These are phyloP conservation scores for Ispidina lecontei DNA, from an alignment of 2,797 vertebrate species.

Conservation along the genomic window DNA sequence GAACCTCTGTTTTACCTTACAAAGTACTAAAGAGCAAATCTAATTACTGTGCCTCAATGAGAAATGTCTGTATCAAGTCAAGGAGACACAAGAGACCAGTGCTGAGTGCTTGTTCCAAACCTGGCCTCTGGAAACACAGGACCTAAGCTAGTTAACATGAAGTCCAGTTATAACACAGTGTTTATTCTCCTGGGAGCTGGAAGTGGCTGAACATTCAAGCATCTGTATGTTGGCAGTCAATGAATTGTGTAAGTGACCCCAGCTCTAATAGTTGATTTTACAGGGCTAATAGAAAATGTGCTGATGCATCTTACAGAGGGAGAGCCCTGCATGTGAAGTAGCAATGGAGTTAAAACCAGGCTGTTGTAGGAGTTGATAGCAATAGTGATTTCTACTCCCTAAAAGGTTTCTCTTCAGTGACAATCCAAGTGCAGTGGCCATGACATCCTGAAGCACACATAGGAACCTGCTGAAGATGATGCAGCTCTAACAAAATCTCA, in stretches of 20 bases:
- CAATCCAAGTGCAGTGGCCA: not conserved
- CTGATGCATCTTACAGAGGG: slow-evolving; percentile 5
- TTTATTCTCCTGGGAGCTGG: slow-evolving; percentile 25
- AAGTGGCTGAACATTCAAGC: slow-evolving; percentile 23
- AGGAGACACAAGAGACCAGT: slow-evolving; percentile 1
- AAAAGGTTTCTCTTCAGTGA: not conserved
- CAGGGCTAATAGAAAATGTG: slow-evolving; percentile 36
- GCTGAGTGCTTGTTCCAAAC: not conserved
- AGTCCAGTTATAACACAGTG: slow-evolving; percentile 31
- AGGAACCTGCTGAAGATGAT: not conserved
- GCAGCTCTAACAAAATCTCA: not conserved
- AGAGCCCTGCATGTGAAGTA: slow-evolving; percentile 4
- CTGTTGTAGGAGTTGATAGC: not conserved
- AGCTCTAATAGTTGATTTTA: not conserved
- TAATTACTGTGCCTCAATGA: slow-evolving; percentile 43
- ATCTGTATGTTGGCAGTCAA: slow-evolving; percentile 2
- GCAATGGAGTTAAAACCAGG: not conserved
- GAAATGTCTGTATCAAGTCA: slow-evolving; percentile 31
- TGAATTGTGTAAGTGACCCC: slow-evolving; percentile 38
- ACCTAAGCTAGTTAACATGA: slow-evolving; percentile 18
- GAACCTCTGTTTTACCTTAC: slow-evolving; percentile 53
- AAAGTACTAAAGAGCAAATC: slow-evolving; percentile 55
- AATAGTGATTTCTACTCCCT: not conserved
- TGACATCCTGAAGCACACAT: accelerated
- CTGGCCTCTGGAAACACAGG: slow-evolving; percentile 43